Evolutionary conservation across 2,888 invertebrate genomes (phyloP).

Genomic region (Phlogophora meticulosa): DNA sequence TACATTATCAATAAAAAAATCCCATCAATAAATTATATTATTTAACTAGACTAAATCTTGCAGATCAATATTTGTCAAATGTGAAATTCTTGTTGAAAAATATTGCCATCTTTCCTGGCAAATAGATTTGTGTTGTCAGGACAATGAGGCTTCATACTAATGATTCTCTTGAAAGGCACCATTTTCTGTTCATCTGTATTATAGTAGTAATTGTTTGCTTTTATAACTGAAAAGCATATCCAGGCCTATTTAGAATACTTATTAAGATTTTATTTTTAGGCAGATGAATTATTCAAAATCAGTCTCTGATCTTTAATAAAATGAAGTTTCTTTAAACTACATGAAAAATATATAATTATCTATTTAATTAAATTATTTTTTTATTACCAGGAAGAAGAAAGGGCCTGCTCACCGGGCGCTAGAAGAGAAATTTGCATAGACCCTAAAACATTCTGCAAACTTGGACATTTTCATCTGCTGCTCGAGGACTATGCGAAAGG

Average conservation of each 20-base stretch:
- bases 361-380: slow-evolving; percentile 5
- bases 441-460: slow-evolving; percentile 97
- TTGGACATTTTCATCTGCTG: slow-evolving; percentile 98
- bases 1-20: too few species aligned
- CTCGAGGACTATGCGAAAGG: slow-evolving; percentile 98
- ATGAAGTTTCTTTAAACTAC: too few species aligned
- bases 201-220: too few species aligned
- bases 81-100: not conserved
- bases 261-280: not conserved
- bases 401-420: slow-evolving; percentile 85
- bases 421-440: slow-evolving; percentile 94
- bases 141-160: too few species aligned
- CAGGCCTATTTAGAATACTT: not conserved
- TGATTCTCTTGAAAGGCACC: too few species aligned
- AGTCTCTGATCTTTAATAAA: too few species aligned
- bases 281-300: not conserved
- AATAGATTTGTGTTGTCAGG: not conserved
- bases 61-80: not conserved
- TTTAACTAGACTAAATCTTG: too few species aligned
- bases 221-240: too few species aligned
- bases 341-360: not conserved
- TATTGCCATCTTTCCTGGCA: not conserved
- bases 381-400: slow-evolving; percentile 84
- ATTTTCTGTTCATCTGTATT: not conserved
- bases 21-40: too few species aligned